Evolutionary conservation across 2,113 vertebrate genomes (phyloP), one percentile per base, ranked within the genome.

Genomic region (Charina bottae): DNA sequence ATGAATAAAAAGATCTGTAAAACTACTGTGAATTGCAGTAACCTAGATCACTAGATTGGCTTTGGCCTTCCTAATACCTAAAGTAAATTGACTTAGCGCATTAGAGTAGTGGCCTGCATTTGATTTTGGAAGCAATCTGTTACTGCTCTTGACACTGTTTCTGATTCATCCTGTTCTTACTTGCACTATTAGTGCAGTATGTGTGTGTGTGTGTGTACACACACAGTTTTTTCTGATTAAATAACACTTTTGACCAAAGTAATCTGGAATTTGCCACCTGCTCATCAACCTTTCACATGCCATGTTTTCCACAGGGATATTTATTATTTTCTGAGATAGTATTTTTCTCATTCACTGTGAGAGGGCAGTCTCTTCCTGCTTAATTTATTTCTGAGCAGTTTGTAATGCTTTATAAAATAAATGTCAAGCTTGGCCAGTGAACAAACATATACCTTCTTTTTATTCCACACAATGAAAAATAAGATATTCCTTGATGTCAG

Each of bases 31-130:
- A 91, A 19, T 33, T 37, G 21, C 85, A 91, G 21, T 78, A 46
- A 24, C 90, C 15, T 78, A 8, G 68, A 58, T 5, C 60, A 2
- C 89, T 54, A 94, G 62, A 89, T 89, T 28, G 88, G 72, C 93
- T 92, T 46, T 21, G 91, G 90, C 89, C 89, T 46, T 95, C 10
- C 10, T 87, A 93, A 92, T 90, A 94, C 64, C 91, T 86, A 1
- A 87, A 85, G n/a, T 23, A 49, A 78, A 37, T 64, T 87, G 37
- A 68, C 83, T 94, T 91, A 28, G 24, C 78, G 37, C 53, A 78
- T 68, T 59, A 86, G 5, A 0, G 0, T 64, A 64, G 54, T 72
- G 92, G 33, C 46, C 62, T 62, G n/a, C 26, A 10, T 55, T 88
- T 59, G 92, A 88, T 24, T 28, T 87, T 93, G 78, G 83, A 87